A percentile compares a stretch with the other conserved stretches of the same genome.
phyloP scores from a whole-genome alignment of 2,797 vertebrate species.

The Eulemur mongoz region DNA sequence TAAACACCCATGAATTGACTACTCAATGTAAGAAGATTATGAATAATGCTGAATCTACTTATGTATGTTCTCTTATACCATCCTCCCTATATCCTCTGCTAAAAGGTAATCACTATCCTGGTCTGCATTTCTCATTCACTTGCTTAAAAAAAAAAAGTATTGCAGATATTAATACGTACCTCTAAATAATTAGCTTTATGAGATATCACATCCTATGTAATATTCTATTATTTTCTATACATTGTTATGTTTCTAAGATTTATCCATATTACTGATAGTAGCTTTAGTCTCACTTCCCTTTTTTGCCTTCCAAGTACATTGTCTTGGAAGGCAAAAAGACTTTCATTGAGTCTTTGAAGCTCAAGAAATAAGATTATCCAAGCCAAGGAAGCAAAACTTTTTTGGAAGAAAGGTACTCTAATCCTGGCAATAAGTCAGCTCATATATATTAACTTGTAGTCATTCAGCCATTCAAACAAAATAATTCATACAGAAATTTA shows the following conservation, averaged over 20 bases:
- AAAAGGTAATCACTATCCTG: not conserved
- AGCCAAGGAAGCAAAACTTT: not conserved
- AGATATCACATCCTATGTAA: not conserved
- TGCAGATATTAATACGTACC: not conserved
- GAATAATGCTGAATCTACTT: not conserved
- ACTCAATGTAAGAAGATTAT: not conserved
- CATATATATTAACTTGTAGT: not conserved
- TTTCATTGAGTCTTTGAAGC: not conserved
- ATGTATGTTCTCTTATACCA: not conserved
- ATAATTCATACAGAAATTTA: not conserved
- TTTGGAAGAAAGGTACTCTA: not conserved
- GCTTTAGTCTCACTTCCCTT: not conserved
- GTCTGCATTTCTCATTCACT: not conserved
- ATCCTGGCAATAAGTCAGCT: not conserved
- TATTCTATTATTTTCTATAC: not conserved
- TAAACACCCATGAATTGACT: not conserved
- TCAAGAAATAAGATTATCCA: not conserved
- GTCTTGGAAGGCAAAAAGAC: too few relatives aligned
- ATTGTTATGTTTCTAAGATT: slow-evolving; percentile 30
- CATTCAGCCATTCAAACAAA: not conserved
- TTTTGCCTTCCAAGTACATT: slow-evolving; percentile 5
- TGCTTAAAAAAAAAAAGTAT: not conserved
- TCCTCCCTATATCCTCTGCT: not conserved
- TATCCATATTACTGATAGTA: not conserved
- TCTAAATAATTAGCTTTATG: not conserved